Base-by-base conservation (phyloP, 2,888 invertebrate genomes). In the Quadroppia sp. region DNA sequence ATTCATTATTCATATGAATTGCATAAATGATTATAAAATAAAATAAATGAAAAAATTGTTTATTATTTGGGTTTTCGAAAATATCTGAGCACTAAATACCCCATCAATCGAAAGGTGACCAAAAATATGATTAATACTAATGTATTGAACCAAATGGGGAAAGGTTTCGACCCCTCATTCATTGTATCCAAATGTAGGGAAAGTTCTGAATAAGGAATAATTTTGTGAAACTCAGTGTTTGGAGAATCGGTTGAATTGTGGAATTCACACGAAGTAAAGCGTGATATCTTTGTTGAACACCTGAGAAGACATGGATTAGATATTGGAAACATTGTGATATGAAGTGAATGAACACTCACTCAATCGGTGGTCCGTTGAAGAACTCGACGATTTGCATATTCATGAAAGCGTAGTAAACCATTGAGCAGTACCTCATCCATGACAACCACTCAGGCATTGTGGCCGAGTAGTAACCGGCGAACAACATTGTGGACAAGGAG, bases 371-470 rank as follows among this genome's bases (percentile, higher is more conserved):
- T 78, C 89, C 89, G 81, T 88, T 86, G 76, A 86, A 85, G 80
- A 90, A 90, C 81, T 91, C 90, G 59, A 90, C 85, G 77, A 89
- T 89, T 82, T 90, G 89, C 89, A 90, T 89, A 81, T 90, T 90
- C 80, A 89, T 88, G 83, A 89, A 90, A 75, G 90, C 89, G 82
- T 90, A 90, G 82, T 89, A 89, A 71, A 90, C 87, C 88, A 90
- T 88, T 71, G 89, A 89, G 74, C 88, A 85, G 80, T 89, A 89
- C 78, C 88, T 86, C 82, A 89, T 86, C 89, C 89, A 90, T 80
- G 87, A 87, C 74, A 90, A 82, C 86, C 89, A 89, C 42, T 86
- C 84, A 25, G 90, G 89, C 80, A 90, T 88, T 80, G 88, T 87
- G 59, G 88, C 88, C 67, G 89, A 88, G 77, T 90, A 85, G 82